These are phyloP conservation scores for Atherinosoma microstoma DNA, from an alignment of 2,797 vertebrate species.

Conservation along the genomic window DNA sequence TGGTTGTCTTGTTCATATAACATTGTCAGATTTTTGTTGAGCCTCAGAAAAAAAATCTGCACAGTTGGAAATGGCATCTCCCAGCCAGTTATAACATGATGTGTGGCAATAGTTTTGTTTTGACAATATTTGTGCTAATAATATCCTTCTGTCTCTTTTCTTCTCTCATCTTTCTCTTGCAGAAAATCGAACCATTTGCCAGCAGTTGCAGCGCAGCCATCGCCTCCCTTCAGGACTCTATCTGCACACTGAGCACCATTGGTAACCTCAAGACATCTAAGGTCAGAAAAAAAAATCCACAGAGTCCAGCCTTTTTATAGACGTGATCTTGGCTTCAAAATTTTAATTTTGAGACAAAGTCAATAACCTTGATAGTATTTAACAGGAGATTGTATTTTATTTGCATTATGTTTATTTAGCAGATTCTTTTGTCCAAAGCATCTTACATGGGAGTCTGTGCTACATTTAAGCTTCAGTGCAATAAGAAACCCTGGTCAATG, in stretches of 20 bases:
- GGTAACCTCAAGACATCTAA: constrained; percentile 77
- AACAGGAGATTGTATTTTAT: not conserved
- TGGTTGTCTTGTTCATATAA: not conserved
- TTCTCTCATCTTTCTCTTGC: constrained; percentile 15
- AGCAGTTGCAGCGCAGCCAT: constrained; percentile 83
- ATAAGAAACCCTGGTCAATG: not conserved
- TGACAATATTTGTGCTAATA: not conserved
- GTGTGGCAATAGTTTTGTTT: constrained; percentile 16
- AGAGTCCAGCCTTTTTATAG: constrained; percentile 46
- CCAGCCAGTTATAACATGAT: constrained; percentile 27
- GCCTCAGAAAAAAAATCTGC: not conserved
- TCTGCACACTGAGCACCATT: constrained; percentile 78
- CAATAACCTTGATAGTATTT: not conserved
- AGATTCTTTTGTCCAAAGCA: not conserved
- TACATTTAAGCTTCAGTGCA: not conserved
- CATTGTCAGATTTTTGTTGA: constrained; percentile 5
- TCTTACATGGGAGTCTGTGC: not conserved
- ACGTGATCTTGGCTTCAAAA: no score
- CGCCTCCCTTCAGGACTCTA: constrained; percentile 82
- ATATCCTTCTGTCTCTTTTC: constrained; percentile 4
- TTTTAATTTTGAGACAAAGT: not conserved
- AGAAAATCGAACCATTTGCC: constrained; percentile 89
- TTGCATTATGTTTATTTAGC: not conserved
- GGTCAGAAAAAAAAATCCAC: constrained; percentile 72
- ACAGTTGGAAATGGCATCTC: constrained; percentile 1